Evolutionary conservation across 2,113 vertebrate species (phyloP).

Genomic region (Callocephalon fimbriatum): DNA sequence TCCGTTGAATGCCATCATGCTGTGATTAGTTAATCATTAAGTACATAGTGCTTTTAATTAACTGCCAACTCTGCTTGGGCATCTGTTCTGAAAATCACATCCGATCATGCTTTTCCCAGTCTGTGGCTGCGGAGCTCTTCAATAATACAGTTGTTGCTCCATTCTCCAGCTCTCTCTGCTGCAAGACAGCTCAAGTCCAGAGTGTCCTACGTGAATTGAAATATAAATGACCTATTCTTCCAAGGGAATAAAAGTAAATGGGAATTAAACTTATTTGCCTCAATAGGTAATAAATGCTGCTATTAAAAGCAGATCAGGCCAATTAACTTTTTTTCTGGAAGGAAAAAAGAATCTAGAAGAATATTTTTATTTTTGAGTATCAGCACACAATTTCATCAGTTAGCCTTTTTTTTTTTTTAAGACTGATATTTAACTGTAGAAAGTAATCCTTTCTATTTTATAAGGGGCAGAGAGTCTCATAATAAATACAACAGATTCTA

Average conservation of each 20-base stretch:
- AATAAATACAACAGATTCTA: background rate
- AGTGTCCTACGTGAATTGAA: slow-evolving; percentile 35
- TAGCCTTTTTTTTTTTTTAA: background rate
- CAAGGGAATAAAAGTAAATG: slow-evolving; percentile 27
- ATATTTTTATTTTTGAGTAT: background rate
- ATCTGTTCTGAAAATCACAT: slow-evolving; percentile 76
- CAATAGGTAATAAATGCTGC: slow-evolving; percentile 19
- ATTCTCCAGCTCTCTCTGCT: background rate
- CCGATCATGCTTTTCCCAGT: slow-evolving; percentile 56
- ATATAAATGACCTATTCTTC: slow-evolving; percentile 12
- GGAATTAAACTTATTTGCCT: slow-evolving; percentile 40
- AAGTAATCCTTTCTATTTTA: background rate
- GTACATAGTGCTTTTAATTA: slow-evolving; percentile 81
- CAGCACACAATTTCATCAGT: background rate
- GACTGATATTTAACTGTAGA: background rate
- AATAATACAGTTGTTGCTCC: slow-evolving; percentile 16
- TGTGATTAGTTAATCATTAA: slow-evolving; percentile 84
- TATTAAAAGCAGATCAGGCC: background rate
- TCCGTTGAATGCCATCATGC: slow-evolving; percentile 72
- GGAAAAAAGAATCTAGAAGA: background rate
- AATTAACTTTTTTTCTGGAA: background rate
- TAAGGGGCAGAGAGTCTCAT: background rate
- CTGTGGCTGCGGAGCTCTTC: slow-evolving; percentile 50
- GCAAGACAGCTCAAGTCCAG: slow-evolving; percentile 31
- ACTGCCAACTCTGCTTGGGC: slow-evolving; percentile 75